Evolutionary conservation across 2,888 invertebrate genomes (phyloP), one percentile per base, ranked within the genome.

Genomic region (Salticus scenicus): DNA sequence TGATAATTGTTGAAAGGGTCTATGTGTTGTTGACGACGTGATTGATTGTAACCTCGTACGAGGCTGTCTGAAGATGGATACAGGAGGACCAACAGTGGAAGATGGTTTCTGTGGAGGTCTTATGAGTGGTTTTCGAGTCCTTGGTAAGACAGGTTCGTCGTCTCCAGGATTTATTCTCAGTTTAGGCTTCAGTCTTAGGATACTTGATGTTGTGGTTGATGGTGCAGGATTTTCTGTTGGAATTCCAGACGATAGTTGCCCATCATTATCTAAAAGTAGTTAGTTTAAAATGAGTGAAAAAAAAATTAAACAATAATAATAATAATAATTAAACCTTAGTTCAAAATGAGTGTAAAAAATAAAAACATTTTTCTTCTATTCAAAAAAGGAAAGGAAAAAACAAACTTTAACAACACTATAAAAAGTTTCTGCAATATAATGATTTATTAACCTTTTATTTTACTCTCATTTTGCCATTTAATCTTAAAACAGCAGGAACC

Each of bases 11-110:
- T 51, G 17, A 5, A 69, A 57, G 20, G 83, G 67, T 17, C 57
- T 66, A 12, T 77, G 28, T 0, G 83, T 83, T 1, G 83, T 83
- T 27, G 83, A 83, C 2, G 83, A 83, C 1, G 83, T 83, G 41
- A 83, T 83, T 5, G 83, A 83, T 1, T 47, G 41, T 0, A 28
- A 24, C 10, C 83, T 31, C 0, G 83, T 83, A 14, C 77, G 27
- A 17, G 31, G 0, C 37, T 83, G 77, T 10, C 20, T 77, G 76
- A 83, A 83, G 66, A 83, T 83, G 24, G 83, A 77, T 0, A 83
- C 73, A 0, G 77, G 83, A 0, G 83, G 77, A 0, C 77, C 77
- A 0, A 51, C 77, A 0, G 77, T 72, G 12, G 72, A 57, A 1
- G 57, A 1, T 5, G 83, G 30, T 12, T 24, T 42, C 14, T 30